Evolutionary conservation across 2,113 vertebrate species (phyloP).

Genomic region (Charadrius vociferus): DNA sequence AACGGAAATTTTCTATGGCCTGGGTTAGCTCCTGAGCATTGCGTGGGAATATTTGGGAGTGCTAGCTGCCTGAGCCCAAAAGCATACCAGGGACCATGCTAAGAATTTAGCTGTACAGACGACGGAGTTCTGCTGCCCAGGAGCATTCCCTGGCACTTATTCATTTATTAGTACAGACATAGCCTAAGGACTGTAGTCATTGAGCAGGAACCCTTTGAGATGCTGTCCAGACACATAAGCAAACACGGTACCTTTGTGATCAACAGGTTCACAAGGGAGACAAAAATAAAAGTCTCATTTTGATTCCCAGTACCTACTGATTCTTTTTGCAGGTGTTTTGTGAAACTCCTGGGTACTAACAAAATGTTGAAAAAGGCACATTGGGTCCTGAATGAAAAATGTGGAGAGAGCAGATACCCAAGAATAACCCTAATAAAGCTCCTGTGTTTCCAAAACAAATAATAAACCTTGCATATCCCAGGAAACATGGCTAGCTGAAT

Average conservation of each 20-base stretch:
- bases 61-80: background rate
- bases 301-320: background rate
- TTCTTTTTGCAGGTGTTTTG: background rate
- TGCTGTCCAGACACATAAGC: background rate
- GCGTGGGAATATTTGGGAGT: background rate
- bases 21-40: background rate
- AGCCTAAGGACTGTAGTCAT: background rate
- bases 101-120: background rate
- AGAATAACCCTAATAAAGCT: conserved; percentile 39
- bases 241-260: background rate
- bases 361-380: background rate
- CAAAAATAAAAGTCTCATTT: background rate
- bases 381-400: conserved; percentile 9
- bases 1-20: background rate
- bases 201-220: background rate
- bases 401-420: background rate
- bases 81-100: background rate
- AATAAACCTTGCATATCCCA: conserved; percentile 60
- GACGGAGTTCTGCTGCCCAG: background rate
- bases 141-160: background rate
- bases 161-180: background rate
- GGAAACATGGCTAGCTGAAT: conserved; percentile 35
- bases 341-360: background rate
- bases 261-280: background rate
- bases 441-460: conserved; percentile 65